Percentiles rank a stretch among this genome's conserved stretches.
Conservation (phyloP, 2,113 vertebrate genomes). For the Cercopithecus mona region DNA sequence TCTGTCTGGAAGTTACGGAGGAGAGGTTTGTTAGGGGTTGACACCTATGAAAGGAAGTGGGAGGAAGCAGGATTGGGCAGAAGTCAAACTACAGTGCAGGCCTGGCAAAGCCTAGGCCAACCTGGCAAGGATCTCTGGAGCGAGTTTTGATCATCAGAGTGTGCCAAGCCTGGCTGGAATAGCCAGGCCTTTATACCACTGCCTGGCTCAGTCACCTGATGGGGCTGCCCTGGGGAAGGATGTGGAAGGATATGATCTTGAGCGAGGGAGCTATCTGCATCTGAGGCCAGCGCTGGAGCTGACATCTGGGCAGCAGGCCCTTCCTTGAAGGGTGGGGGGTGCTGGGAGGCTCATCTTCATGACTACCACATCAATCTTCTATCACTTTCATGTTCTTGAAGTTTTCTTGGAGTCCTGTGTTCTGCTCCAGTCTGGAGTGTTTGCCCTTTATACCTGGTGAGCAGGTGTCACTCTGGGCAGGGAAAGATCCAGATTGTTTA, state of each 20-base stretch:
- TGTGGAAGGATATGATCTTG: neutral
- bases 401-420: neutral
- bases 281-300: neutral
- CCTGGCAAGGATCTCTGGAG: neutral
- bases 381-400: neutral
- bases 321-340: neutral
- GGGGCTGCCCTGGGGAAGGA: neutral
- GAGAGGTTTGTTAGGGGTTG: neutral
- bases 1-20: neutral
- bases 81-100: neutral
- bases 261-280: neutral
- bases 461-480: neutral
- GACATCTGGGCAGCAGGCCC: neutral
- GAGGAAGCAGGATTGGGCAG: neutral
- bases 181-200: neutral
- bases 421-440: neutral
- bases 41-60: neutral
- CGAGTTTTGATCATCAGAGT: neutral
- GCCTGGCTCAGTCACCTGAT: neutral
- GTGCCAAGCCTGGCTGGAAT: neutral
- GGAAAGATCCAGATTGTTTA: neutral
- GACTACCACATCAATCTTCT: neutral
- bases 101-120: neutral
- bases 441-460: neutral
- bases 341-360: neutral